Conservation (phyloP, 1,140 invertebrate species). For the Oryzaephilus surinamensis region DNA sequence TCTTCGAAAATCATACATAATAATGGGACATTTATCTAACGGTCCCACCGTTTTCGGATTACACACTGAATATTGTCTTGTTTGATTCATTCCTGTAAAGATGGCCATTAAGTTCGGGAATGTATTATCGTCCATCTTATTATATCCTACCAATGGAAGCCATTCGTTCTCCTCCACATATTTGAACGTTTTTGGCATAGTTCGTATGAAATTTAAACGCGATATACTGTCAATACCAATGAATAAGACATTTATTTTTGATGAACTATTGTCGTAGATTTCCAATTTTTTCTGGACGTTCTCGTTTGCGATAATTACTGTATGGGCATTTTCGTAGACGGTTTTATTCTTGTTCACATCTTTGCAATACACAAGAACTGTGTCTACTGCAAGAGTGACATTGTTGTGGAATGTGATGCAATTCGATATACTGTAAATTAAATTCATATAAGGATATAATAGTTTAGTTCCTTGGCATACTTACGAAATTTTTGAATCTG, state of each 20-base stretch:
- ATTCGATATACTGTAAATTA: constrained; percentile 31
- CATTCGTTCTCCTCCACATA: constrained; percentile 46
- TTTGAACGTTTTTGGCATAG: constrained; percentile 60
- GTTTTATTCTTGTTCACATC: constrained; percentile 18
- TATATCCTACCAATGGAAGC: constrained; percentile 48
- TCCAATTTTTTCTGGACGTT: constrained; percentile 17
- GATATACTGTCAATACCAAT: constrained; percentile 77
- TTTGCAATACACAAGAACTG: constrained; percentile 38
- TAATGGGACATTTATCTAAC: constrained; percentile 47
- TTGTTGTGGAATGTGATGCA: constrained; percentile 38
- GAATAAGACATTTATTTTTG: constrained; percentile 49
- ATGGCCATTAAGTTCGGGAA: constrained; percentile 73
- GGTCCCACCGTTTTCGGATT: constrained; percentile 34
- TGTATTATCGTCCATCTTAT: constrained; percentile 67
- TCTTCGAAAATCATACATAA: constrained; percentile 50
- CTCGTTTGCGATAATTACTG: constrained; percentile 30
- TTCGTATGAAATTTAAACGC: constrained; percentile 59
- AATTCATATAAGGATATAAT: background rate
- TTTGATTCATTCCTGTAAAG: constrained; percentile 51
- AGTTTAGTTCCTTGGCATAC: constrained; percentile 16
- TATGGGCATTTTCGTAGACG: constrained; percentile 45
- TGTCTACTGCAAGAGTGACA: constrained; percentile 34
- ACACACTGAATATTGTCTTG: constrained; percentile 40
- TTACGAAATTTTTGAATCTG: too few species aligned
- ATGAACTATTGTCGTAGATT: constrained; percentile 7